Base-by-base conservation (phyloP, 1,140 invertebrate genomes). In the Drosophila gunungcola region DNA sequence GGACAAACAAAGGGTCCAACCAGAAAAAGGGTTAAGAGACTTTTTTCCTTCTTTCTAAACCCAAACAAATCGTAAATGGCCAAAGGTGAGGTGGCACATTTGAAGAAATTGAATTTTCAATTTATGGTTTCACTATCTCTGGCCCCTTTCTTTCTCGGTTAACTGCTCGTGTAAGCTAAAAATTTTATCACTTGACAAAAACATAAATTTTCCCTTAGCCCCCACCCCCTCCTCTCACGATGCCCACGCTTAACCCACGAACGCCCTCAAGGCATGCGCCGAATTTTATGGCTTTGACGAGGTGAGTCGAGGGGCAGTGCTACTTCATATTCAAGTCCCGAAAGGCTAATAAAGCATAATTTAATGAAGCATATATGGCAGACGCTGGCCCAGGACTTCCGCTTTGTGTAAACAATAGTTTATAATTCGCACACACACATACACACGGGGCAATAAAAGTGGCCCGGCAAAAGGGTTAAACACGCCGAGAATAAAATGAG, bases 131-230 rank as follows among this genome's bases (percentile, higher is more conserved):
- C 75, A 83, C 83, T 84, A 89, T 84, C 64, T 57, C 46, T 56
- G 63, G 39, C 63, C 41, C 48, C 46, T 36, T 69, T 48, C 12
- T 25, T 34, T 34, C 32, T 43, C 53, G 43, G 77, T 78, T 85
- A 81, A 86, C 81, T 88, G 80, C 80, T 81, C 73, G 69, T 80
- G 84, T 88, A 88, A 88, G 84, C 84, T 78, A 88, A 88, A 89
- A 88, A 84, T 88, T 88, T 89, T 88, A 88, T 88, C 84, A 88
- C 84, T 88, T 89, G 84, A 88, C 80, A 88, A 88, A 88, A 89
- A 73, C 84, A 88, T 88, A 88, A 84, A 89, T 88, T 88, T 89
- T 63, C 73, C 79, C 75, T 82, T 82, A 86, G 64, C 70, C 42
- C 11, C 27, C 12, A 11, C 45, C 45, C 25, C 25, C 11, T n/a